A percentile compares a stretch with the other conserved stretches of the same genome.
Conservation (phyloP, 2,888 invertebrate species). For the Melieria picta region DNA sequence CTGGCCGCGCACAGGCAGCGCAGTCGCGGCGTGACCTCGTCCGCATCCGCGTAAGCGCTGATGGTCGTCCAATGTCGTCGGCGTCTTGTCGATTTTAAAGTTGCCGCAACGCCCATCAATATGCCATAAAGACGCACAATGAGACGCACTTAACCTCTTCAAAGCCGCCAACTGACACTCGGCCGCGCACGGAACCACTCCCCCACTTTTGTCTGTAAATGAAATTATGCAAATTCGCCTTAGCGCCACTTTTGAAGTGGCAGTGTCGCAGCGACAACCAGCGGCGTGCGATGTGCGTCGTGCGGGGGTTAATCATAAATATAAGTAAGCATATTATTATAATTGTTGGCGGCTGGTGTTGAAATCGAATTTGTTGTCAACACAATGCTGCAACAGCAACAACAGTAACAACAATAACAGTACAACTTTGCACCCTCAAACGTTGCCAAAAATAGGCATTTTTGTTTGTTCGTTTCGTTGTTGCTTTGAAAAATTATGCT, state of each 20-base stretch:
- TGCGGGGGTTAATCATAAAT: conserved; percentile 35
- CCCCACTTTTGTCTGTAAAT: conserved; percentile 22
- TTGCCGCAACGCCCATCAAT: conserved; percentile 44
- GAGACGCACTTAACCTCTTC: conserved; percentile 38
- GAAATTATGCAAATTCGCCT: conserved; percentile 48
- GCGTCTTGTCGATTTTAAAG: conserved; percentile 30
- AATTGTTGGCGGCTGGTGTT: conserved; percentile 49
- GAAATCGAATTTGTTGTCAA: conserved; percentile 38
- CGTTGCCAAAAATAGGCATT: too few relatives aligned
- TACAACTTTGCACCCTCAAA: too few relatives aligned
- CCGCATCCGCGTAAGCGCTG: not conserved
- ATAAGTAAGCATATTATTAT: conserved; percentile 50
- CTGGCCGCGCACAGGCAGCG: not conserved
- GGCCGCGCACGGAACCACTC: too few relatives aligned
- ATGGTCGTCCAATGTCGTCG: not conserved
- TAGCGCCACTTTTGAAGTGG: conserved; percentile 39
- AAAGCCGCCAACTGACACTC: conserved; percentile 29
- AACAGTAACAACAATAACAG: not conserved
- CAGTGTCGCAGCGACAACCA: conserved; percentile 5
- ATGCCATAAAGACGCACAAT: conserved; percentile 42
- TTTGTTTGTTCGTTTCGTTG: conserved; percentile 13
- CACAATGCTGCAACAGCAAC: conserved; percentile 23
- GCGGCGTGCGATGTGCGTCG: conserved; percentile 6
- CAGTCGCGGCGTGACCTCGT: conserved; percentile 18
- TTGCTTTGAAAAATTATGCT: conserved; percentile 48